Base-by-base conservation (phyloP, 2,797 vertebrate genomes). In the Oryzias sinensis region DNA sequence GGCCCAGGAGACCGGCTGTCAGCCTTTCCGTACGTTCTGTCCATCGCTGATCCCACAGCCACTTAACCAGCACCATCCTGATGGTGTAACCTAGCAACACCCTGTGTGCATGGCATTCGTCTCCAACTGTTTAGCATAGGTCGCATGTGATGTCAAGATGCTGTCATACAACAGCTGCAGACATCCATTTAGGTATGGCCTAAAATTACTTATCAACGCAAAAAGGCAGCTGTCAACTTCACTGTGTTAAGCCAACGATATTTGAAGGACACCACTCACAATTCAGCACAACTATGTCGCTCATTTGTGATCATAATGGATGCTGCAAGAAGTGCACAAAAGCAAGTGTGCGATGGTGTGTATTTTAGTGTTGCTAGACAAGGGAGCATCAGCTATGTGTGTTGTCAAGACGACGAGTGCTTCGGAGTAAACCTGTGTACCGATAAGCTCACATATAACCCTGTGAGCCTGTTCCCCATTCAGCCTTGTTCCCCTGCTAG, bases 351-450 rank as follows among this genome's bases (percentile, higher is more conserved):
- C 45, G 1, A 14, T 22, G 14, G 6, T 62, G 57, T 70, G 62
- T 73, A 22, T 49, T 51, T 63, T 70, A 49, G 25, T n/a, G 82
- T 85, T 84, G 68, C 59, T 75, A 79, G 49, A 72, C 57, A 57
- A 53, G 82, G 82, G 82, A 85, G 40, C 17, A 1, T 53, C 17
- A 25, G 58, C 52, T 13, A 6, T 52, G 59, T 15, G 17, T 49
- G 86, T 87, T 63, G 81, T 73, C 80, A 55, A 20, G 82, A n/a
- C 70, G 4, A 84, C 76, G 29, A 29, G 37, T 49, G 50, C 76
- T 80, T 59, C 79, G 71, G 83, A 89, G 88, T 86, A 82, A 83
- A 91, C 91, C 89, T 92, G 90, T 92, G 91, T 93, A 93, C 90
- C 89, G 76, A 92, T 93, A 83, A 86, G 85, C 72, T 65, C 68